Evolutionary conservation across 2,797 vertebrate species (phyloP).

Genomic region (Eurystomus glaucurus): DNA sequence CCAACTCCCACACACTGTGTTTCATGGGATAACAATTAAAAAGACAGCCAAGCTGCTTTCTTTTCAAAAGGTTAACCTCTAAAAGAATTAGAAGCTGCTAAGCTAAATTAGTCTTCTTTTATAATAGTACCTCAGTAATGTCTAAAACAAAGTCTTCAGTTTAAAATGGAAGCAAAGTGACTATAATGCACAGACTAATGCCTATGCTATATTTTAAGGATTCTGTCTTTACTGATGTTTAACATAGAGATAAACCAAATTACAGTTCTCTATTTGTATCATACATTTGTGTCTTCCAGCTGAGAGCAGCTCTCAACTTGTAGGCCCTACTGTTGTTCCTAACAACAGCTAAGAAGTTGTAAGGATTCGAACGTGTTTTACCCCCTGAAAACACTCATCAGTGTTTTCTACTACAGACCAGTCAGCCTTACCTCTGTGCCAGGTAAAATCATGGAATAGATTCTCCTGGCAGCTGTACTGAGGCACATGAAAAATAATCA

Average conservation of each 20-base stretch:
- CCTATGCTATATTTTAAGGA: not conserved
- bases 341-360: not conserved
- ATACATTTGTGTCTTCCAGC: not conserved
- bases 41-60: slow-evolving; percentile 6
- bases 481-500: no score
- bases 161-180: slow-evolving; percentile 17
- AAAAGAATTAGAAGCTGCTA: not conserved
- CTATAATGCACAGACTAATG: not conserved
- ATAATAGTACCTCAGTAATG: not conserved
- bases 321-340: not conserved
- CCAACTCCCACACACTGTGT: not conserved
- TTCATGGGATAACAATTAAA: slow-evolving; percentile 54
- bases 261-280: not conserved
- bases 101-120: not conserved
- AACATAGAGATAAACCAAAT: not conserved
- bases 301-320: not conserved
- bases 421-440: no score
- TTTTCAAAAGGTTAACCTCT: slow-evolving; percentile 7
- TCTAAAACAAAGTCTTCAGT: not conserved
- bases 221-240: not conserved
- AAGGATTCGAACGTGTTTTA: not conserved
- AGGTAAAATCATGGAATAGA: no score
- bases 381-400: not conserved
- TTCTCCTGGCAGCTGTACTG: no score
- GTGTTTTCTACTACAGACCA: no score